Percentiles rank a stretch among this genome's conserved stretches.
phyloP scores from a whole-genome alignment of 2,797 vertebrate genomes.

The Holocentrus rufus region DNA sequence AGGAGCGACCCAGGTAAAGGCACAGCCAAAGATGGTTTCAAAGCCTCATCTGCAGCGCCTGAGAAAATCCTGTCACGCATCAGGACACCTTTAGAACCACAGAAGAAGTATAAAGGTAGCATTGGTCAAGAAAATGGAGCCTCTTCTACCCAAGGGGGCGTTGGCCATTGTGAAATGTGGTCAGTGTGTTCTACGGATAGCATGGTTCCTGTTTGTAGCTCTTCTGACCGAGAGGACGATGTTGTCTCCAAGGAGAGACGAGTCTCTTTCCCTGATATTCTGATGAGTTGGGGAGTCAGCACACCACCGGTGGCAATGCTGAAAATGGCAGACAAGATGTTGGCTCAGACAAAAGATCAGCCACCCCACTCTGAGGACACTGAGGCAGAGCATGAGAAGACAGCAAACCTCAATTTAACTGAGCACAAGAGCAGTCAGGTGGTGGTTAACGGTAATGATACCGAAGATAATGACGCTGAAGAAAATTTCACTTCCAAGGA shows the following conservation, averaged over 20 bases:
- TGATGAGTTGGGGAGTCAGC: slow-evolving; percentile 48
- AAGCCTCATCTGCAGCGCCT: not conserved
- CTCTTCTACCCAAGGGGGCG: not conserved
- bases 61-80: not conserved
- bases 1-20: fast-evolving
- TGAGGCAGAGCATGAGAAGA: not conserved
- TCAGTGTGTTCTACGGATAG: slow-evolving; percentile 54
- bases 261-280: slow-evolving; percentile 57
- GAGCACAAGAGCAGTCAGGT: not conserved
- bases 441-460: not conserved
- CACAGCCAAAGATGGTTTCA: not conserved
- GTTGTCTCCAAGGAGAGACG: slow-evolving; percentile 45
- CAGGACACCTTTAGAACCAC: not conserved
- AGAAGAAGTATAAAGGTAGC: not conserved
- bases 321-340: not conserved
- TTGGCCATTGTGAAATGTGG: slow-evolving; percentile 41
- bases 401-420: not conserved
- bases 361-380: not conserved
- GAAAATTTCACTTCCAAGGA: not conserved
- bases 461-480: not conserved
- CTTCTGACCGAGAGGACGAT: slow-evolving; percentile 57
- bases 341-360: slow-evolving; percentile 7
- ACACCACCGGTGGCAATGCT: not conserved
- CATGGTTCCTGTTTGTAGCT: slow-evolving; percentile 52
- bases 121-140: not conserved